Conservation (phyloP, 1,140 invertebrate genomes). For the Microplitis demolitor region DNA sequence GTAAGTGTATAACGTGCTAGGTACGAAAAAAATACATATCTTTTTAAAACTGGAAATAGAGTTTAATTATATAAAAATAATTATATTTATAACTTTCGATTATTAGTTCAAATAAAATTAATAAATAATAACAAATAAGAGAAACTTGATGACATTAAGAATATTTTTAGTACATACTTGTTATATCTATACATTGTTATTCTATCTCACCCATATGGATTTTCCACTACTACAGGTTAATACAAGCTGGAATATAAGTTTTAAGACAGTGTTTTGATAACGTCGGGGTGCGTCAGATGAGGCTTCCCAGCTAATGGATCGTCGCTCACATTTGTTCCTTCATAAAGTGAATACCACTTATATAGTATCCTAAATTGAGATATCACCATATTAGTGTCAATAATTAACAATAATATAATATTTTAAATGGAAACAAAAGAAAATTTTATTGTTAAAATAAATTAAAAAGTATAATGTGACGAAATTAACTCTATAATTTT, state of each 20-base stretch:
- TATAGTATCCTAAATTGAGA: neutral
- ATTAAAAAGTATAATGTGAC: neutral
- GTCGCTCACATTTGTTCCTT: conserved; percentile 37
- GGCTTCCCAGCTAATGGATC: conserved; percentile 56
- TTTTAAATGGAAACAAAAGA: neutral
- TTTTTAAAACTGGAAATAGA: no score
- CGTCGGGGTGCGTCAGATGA: conserved; percentile 53
- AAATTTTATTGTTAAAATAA: neutral
- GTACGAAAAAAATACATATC: no score
- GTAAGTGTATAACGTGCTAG: no score
- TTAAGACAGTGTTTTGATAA: conserved; percentile 56
- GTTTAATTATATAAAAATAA: no score
- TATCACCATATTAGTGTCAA: conserved; percentile 1
- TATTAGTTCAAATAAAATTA: neutral
- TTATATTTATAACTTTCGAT: no score
- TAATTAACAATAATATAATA: neutral
- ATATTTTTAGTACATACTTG: neutral
- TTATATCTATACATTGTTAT: conserved; percentile 51
- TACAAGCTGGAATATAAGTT: conserved; percentile 49
- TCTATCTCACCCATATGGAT: conserved; percentile 50
- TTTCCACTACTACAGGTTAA: conserved; percentile 37
- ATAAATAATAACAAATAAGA: no score
- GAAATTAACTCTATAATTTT: neutral
- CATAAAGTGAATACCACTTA: conserved; percentile 21
- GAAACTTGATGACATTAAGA: neutral